Conservation (phyloP, 2,797 vertebrate species). For the Rhincodon typus region DNA sequence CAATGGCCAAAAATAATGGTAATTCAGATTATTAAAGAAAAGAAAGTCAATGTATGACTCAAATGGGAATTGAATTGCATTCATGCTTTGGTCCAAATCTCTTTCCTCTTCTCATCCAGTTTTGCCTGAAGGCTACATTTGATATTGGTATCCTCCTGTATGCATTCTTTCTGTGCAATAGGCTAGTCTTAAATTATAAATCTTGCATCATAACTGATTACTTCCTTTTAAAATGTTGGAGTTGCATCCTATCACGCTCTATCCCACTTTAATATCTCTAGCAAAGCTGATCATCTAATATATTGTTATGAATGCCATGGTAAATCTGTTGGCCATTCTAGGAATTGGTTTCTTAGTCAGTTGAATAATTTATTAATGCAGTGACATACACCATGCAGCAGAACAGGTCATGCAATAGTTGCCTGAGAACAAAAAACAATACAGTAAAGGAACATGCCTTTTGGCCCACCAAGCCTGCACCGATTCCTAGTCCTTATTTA, state of each 20-base stretch:
- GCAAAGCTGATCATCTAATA: no score
- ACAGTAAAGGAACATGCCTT: no score
- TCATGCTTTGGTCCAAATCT: not conserved
- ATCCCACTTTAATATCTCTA: not conserved
- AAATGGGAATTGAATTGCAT: not conserved
- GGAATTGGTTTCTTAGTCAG: not conserved
- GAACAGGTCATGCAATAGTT: not conserved
- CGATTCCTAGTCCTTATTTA: no score
- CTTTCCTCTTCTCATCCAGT: constrained; percentile 22
- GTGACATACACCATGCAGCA: not conserved
- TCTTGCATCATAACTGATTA: not conserved
- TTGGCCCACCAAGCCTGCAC: no score
- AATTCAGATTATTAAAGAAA: not conserved
- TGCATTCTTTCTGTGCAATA: constrained; percentile 31
- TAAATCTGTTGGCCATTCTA: not conserved
- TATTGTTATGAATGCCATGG: not conserved
- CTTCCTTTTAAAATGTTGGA: not conserved
- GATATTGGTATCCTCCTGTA: constrained; percentile 37
- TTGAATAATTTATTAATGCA: not conserved
- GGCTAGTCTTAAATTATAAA: not conserved
- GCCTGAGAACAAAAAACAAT: not conserved
- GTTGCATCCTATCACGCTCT: not conserved
- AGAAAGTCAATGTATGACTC: not conserved
- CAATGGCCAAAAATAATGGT: not conserved
- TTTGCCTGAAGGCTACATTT: constrained; percentile 24